phyloP scores from a whole-genome alignment of 2,888 invertebrate genomes.

The Agrypnus murinus region DNA sequence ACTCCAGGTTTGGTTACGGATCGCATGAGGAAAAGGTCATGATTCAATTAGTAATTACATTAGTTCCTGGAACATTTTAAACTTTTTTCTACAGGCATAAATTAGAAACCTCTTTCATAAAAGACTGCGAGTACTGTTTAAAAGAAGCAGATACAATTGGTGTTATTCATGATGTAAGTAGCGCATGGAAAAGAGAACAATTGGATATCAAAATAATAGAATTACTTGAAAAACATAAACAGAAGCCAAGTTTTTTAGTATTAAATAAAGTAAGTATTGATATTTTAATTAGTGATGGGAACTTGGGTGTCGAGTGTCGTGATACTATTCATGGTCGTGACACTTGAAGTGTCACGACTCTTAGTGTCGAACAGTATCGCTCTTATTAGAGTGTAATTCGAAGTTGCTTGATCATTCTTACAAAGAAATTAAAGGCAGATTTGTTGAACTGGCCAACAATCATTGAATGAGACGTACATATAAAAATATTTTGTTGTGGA shows the following conservation, averaged over 20 bases:
- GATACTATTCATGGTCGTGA: no score
- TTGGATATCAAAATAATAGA: conserved; percentile 82
- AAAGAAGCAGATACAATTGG: conserved; percentile 86
- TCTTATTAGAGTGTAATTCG: no score
- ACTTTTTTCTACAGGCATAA: conserved; percentile 70
- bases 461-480: no score
- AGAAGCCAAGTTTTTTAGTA: conserved; percentile 82
- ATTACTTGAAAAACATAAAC: conserved; percentile 77
- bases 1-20: conserved; percentile 91
- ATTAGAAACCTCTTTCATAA: conserved; percentile 75
- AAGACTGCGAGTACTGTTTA: conserved; percentile 77
- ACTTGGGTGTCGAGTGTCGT: no score
- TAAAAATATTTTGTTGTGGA: no score
- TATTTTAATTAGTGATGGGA: no score
- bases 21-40: conserved; percentile 81
- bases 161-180: conserved; percentile 89
- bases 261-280: conserved; percentile 91
- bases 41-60: conserved; percentile 67
- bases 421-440: no score
- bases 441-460: no score
- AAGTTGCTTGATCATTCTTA: no score
- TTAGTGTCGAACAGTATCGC: no score
- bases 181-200: conserved; percentile 78
- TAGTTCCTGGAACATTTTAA: neutral
- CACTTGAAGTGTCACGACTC: no score